Evolutionary conservation across 2,797 vertebrate genomes (phyloP), one percentile per base, ranked within the genome.

Genomic region (Rachycentron canadum): DNA sequence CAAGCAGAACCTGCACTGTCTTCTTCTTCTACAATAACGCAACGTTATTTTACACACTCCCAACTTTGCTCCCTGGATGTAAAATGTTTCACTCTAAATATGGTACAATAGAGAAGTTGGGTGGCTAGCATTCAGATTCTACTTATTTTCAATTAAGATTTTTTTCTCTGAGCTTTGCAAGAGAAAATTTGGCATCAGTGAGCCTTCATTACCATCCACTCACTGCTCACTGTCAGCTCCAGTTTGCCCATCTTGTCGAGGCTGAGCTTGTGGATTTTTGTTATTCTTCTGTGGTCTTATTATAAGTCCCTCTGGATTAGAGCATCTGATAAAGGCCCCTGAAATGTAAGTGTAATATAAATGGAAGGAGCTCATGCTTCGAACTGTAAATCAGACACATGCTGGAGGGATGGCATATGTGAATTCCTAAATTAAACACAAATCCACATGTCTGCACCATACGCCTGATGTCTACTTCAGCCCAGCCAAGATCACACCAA

Each of bases 361-460:
- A 91, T 86, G 73, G 53, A 79, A 30, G 79, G 74, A 71, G 82
- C 76, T 70, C 73, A 76, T n/a, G 76, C 79, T 82, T 80, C 43
- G 12, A 79, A 80, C 73, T 72, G 81, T 84, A 81, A 90, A 86
- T 87, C 73, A 88, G 82, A 83, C 50, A 75, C 67, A 66, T 73
- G 43, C 74, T n/a, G 53, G 2, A 57, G 40, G 52, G 81, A 78
- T 68, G 73, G 89, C 87, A 83, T 69, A 86, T 88, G 89, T 73
- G 83, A 79, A 87, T 85, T 90, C 64, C 73, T 85, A 86, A 82
- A 87, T 91, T 77, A 87, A 87, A 85, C 77, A 73, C 75, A 85
- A 89, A 82, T 89, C 87, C 89, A 86, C 87, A 87, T 80, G 81
- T 87, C 88, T 88, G 28, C 84, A 62, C 85, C 77, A 66, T 79